Base-by-base conservation (phyloP, 2,888 invertebrate genomes). In the Alentia gelatinosa region DNA sequence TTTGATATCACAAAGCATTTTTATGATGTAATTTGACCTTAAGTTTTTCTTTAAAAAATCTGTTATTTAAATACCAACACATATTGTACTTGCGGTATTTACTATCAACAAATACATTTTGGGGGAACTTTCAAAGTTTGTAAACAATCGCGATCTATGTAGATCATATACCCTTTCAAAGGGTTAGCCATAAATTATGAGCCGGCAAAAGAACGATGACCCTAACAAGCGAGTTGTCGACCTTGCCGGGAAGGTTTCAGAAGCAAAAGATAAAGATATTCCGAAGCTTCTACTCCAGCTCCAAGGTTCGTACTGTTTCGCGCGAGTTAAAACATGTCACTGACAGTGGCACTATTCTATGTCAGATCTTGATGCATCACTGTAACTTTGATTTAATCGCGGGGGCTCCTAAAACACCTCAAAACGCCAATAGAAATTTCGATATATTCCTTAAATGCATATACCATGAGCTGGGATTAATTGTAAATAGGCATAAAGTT, bases 241-340 rank as follows among this genome's bases (percentile, higher is more conserved):
- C 86, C 91, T 95, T 39, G 95, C 95, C 39, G 94, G 94, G 89
- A 94, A 95, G 92, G 93, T 95, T 39, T 94, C 94, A 15, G 94
- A 95, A 89, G 94, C 94, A 0, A 93, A 93, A 79, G 95, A 95
- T 89, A 93, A 94, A 91, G 93, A 94, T 90, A 93, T 95, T 19
- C 95, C 95, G 7, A 83, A 91, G n/a, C 89, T 95, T 26, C 92
- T 95, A 68, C 91, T 95, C 19, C 92, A 93, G 35, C 91, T 95
- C 33, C 93, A 94, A 94, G 94, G 95, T 95, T 91, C 33, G 74
- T 63, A 63, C 23, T n/a, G 19, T n/a, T 12, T 23, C n/a, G n/a
- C 63, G n/a, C 26, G n/a, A 7, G 47, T 42, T 15, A 63, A 63
- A 63, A 63, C 63, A 63, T 63, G 26, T 15, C n/a, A 63, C 15